Evolutionary conservation across 1,140 invertebrate genomes (phyloP).

Genomic region (Zaprionus vittiger): DNA sequence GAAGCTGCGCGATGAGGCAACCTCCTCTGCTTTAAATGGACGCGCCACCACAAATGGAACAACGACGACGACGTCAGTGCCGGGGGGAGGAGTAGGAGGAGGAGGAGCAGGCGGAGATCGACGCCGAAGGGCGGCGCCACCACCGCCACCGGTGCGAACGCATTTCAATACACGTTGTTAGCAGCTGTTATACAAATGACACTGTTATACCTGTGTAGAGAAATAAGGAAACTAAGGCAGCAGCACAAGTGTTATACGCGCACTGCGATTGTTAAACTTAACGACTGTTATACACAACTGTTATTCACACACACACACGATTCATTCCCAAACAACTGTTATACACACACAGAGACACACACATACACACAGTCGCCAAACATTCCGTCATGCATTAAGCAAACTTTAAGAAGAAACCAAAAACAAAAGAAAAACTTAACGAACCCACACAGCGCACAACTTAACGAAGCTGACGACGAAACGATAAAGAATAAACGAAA

Average conservation of each 20-base stretch:
- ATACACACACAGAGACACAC: slow-evolving; percentile 8
- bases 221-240: neutral
- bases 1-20: slow-evolving; percentile 65
- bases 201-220: slow-evolving; percentile 16
- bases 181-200: slow-evolving; percentile 40
- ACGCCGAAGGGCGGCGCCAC: slow-evolving; percentile 42
- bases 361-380: slow-evolving; percentile 22
- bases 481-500: slow-evolving; percentile 20
- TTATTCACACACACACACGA: slow-evolving; percentile 13
- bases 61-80: neutral
- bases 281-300: slow-evolving; percentile 15
- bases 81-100: slow-evolving; percentile 46
- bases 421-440: slow-evolving; percentile 27
- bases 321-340: slow-evolving; percentile 20
- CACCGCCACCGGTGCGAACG: slow-evolving; percentile 63
- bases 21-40: slow-evolving; percentile 10
- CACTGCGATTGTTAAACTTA: slow-evolving; percentile 11
- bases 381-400: slow-evolving; percentile 32
- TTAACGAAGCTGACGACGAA: slow-evolving; percentile 23
- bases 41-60: neutral
- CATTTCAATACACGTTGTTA: slow-evolving; percentile 75
- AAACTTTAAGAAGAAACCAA: slow-evolving; percentile 13
- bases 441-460: slow-evolving; percentile 14
- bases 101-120: slow-evolving; percentile 40
- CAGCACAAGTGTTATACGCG: slow-evolving; percentile 38